Evolutionary conservation across 2,113 vertebrate species (phyloP).

Genomic region (Catagonus wagneri): DNA sequence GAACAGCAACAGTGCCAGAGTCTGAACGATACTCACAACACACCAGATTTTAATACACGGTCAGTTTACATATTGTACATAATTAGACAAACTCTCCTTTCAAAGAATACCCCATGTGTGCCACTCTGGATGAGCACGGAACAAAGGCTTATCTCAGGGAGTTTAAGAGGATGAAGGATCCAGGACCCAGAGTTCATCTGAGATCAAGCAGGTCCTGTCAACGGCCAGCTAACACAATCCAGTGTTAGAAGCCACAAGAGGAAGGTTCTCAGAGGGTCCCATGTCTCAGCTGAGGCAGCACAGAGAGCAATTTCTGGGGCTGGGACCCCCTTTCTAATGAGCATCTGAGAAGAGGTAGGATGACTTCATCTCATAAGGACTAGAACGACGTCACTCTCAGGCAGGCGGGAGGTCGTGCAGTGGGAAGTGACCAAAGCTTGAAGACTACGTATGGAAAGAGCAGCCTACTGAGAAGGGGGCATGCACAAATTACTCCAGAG

Average conservation of each 20-base stretch:
- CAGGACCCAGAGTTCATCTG: background rate
- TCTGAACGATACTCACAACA: background rate
- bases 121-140: background rate
- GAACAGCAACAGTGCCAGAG: background rate
- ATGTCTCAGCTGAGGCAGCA: background rate
- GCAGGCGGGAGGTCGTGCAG: background rate
- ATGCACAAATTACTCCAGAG: background rate
- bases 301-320: accelerated
- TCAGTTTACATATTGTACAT: background rate
- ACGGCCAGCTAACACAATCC: background rate
- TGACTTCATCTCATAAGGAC: accelerated
- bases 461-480: background rate
- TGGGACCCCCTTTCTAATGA: background rate
- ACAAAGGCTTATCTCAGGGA: background rate
- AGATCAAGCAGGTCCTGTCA: background rate
- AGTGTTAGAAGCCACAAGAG: background rate
- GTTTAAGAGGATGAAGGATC: background rate
- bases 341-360: background rate
- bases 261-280: background rate
- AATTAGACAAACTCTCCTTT: background rate
- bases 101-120: background rate
- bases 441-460: background rate
- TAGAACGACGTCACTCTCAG: background rate
- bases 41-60: conserved; percentile 12
- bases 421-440: accelerated